Percentiles rank a stretch among this genome's conserved stretches.
phyloP scores from a whole-genome alignment of 2,113 vertebrate species.

The Lophotis ruficrista region DNA sequence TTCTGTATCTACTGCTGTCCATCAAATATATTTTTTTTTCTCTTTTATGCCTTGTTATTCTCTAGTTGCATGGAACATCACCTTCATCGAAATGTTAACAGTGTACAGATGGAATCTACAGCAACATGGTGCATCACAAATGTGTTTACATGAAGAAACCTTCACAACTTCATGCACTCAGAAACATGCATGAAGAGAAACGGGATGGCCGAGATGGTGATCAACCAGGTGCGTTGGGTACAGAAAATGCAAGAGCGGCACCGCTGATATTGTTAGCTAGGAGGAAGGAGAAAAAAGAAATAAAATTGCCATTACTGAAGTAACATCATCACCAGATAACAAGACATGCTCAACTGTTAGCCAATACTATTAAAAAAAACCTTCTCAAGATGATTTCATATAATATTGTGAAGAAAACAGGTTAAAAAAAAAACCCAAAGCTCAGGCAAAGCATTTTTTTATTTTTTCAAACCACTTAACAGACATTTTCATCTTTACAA shows the following conservation, averaged over 20 bases:
- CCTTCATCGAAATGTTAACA: constrained; percentile 72
- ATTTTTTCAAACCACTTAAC: constrained; percentile 12
- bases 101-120: constrained; percentile 73
- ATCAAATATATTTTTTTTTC: not conserved
- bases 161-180: constrained; percentile 81
- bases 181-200: constrained; percentile 84
- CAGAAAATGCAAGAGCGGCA: constrained; percentile 69
- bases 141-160: constrained; percentile 76
- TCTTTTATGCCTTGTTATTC: constrained; percentile 26
- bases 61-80: constrained; percentile 63
- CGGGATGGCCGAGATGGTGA: constrained; percentile 64
- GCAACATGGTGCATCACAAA: constrained; percentile 71
- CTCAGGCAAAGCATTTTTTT: not conserved
- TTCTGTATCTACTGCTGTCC: constrained; percentile 36
- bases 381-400: not conserved
- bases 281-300: constrained; percentile 44
- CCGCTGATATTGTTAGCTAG: constrained; percentile 76
- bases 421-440: not conserved
- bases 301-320: constrained; percentile 41
- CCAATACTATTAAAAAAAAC: not conserved
- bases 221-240: constrained; percentile 75
- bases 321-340: not conserved
- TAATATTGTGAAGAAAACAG: not conserved
- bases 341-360: constrained; percentile 34
- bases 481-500: not conserved